Percentiles rank a stretch among this genome's conserved stretches.
phyloP scores from a whole-genome alignment of 1,140 invertebrate genomes.

The Rhizoglyphus robini region DNA sequence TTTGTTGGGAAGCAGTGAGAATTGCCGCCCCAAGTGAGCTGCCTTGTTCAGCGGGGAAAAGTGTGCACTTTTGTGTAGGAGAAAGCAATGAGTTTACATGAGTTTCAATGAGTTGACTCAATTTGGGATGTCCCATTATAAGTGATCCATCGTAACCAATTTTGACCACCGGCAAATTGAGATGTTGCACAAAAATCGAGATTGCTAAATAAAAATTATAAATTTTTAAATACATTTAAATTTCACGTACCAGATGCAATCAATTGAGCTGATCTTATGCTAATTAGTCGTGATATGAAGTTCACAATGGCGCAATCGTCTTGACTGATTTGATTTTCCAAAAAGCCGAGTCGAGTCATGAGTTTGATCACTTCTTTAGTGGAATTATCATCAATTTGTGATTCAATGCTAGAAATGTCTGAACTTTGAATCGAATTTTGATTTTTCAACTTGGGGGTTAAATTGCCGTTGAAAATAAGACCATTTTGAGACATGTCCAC shows the following conservation, averaged over 20 bases:
- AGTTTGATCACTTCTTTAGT: background rate
- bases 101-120: conserved; percentile 53
- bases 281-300: background rate
- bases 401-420: conserved; percentile 26
- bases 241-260: background rate
- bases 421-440: conserved; percentile 47
- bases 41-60: conserved; percentile 59
- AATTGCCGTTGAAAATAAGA: conserved; percentile 41
- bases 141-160: conserved; percentile 77
- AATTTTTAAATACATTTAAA: too few relatives aligned
- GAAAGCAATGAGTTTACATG: conserved; percentile 49
- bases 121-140: conserved; percentile 66
- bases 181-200: conserved; percentile 29
- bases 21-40: conserved; percentile 62
- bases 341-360: background rate
- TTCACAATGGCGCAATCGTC: background rate
- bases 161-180: conserved; percentile 50
- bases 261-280: background rate
- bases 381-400: background rate
- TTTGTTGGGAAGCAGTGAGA: too few relatives aligned
- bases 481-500: conserved; percentile 39
- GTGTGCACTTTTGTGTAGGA: conserved; percentile 38
- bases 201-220: background rate
- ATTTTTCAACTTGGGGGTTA: conserved; percentile 35
- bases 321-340: background rate